These are phyloP conservation scores for Reticulitermes lucifugus DNA, from an alignment of 2,888 invertebrate genomes.

Conservation along the genomic window DNA sequence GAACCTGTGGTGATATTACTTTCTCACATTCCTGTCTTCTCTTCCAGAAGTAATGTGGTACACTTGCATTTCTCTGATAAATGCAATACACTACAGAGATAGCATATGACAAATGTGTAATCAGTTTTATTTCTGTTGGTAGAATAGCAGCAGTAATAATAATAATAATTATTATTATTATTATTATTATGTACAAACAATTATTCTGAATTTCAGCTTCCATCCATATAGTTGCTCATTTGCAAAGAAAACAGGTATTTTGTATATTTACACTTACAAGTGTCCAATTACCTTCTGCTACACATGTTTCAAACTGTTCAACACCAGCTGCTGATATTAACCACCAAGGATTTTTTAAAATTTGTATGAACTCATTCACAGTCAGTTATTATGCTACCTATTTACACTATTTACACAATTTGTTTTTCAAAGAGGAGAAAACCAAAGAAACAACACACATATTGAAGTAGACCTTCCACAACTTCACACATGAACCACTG, in stretches of 20 bases:
- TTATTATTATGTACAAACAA: slow-evolving; percentile 35
- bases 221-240: slow-evolving; percentile 17
- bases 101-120: slow-evolving; percentile 32
- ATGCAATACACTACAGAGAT: slow-evolving; percentile 21
- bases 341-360: slow-evolving; percentile 21
- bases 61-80: slow-evolving; percentile 5
- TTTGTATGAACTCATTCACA: slow-evolving; percentile 24
- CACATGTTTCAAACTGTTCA: slow-evolving; percentile 1
- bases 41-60: background rate
- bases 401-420: slow-evolving; percentile 44
- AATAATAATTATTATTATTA: background rate
- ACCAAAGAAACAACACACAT: slow-evolving; percentile 45
- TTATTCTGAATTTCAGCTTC: slow-evolving; percentile 22
- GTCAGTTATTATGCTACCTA: slow-evolving; percentile 26
- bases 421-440: slow-evolving; percentile 16
- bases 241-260: slow-evolving; percentile 21
- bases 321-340: background rate
- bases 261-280: slow-evolving; percentile 13
- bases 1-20: background rate
- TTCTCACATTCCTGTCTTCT: background rate
- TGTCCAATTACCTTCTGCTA: slow-evolving; percentile 3
- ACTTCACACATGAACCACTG: slow-evolving; percentile 30
- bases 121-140: slow-evolving; percentile 15
- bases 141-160: too few relatives aligned
- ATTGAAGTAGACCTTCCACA: slow-evolving; percentile 33